A percentile compares a stretch with the other conserved stretches of the same genome.
These are phyloP conservation scores for Hippopotamyrus pictus DNA, from an alignment of 2,797 vertebrate genomes.

Conservation along the genomic window DNA sequence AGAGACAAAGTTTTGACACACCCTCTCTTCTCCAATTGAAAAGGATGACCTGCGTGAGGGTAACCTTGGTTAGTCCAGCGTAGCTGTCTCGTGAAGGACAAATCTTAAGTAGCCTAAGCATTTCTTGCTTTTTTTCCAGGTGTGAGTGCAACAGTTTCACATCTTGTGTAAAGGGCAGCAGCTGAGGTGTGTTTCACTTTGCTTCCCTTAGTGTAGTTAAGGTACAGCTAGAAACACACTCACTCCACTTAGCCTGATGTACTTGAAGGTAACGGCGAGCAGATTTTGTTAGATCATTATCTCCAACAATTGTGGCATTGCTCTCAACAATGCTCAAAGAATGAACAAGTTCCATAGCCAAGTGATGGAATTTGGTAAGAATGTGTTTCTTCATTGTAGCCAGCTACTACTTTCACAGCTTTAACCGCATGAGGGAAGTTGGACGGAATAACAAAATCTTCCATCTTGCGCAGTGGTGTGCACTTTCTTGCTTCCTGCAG, in stretches of 20 bases:
- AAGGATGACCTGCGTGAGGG: background rate
- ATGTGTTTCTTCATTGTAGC: background rate
- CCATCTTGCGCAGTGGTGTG: no score
- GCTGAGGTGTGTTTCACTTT: background rate
- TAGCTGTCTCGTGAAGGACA: background rate
- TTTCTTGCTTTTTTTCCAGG: background rate
- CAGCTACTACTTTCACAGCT: no score
- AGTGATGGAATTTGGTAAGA: background rate
- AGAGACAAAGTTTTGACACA: background rate
- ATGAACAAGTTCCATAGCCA: background rate
- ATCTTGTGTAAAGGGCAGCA: conserved; percentile 7
- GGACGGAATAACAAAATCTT: no score
- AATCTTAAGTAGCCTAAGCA: background rate
- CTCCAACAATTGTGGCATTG: background rate
- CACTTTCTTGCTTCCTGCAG: no score
- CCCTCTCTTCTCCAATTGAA: background rate
- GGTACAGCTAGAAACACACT: background rate
- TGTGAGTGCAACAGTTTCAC: background rate
- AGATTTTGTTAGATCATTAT: no score
- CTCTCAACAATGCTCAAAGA: conserved; percentile 8
- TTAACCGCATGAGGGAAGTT: background rate
- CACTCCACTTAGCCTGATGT: no score
- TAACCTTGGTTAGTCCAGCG: background rate
- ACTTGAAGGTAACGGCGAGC: no score
- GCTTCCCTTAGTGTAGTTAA: conserved; percentile 4